Conservation (phyloP, 2,797 vertebrate species). For the Miichthys miiuy region DNA sequence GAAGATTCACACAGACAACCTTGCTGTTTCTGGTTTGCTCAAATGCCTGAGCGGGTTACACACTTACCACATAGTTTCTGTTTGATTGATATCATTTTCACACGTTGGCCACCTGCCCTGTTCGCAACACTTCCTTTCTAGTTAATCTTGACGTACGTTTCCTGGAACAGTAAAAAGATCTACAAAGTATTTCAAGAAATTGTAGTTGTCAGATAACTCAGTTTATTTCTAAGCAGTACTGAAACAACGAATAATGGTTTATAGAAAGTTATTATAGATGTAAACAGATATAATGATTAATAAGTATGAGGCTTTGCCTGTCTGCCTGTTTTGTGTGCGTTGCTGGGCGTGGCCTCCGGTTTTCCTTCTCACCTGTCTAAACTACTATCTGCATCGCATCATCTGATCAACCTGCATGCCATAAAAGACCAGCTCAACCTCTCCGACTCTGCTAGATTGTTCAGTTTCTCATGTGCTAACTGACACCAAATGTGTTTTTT, state of each 20-base stretch:
- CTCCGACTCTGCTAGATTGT: too few relatives aligned
- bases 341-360: too few relatives aligned
- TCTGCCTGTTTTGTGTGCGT: too few relatives aligned
- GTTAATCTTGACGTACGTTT: slow-evolving; percentile 24
- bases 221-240: not conserved
- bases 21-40: not conserved
- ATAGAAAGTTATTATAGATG: not conserved
- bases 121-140: slow-evolving; percentile 30
- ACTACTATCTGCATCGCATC: too few relatives aligned
- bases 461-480: too few relatives aligned
- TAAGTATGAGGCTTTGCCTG: too few relatives aligned
- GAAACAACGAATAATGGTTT: not conserved
- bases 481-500: too few relatives aligned
- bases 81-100: slow-evolving; percentile 32
- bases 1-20: not conserved
- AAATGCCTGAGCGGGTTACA: not conserved
- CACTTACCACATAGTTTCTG: not conserved
- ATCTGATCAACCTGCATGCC: too few relatives aligned
- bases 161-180: slow-evolving; percentile 38
- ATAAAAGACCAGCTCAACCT: too few relatives aligned
- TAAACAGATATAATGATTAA: too few relatives aligned
- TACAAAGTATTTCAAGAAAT: not conserved
- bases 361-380: too few relatives aligned
- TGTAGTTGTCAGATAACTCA: not conserved
- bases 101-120: not conserved